phyloP scores from a whole-genome alignment of 2,797 vertebrate genomes.

The Pantherophis vulpinus region DNA sequence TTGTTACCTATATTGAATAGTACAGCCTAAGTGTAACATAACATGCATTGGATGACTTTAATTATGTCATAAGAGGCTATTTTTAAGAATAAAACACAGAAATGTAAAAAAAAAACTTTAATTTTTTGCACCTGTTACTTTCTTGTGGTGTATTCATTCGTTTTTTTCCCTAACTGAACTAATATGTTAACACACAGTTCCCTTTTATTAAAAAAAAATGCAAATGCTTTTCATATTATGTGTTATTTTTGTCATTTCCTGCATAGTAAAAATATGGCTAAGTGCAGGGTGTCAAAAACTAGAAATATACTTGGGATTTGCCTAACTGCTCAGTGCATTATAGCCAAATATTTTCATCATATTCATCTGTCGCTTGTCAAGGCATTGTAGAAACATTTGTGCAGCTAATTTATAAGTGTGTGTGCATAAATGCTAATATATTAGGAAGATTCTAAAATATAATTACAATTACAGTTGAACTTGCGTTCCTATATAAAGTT shows the following conservation, averaged over 20 bases:
- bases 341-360: constrained; percentile 49
- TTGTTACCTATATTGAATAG: background rate
- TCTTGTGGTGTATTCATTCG: background rate
- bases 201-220: constrained; percentile 1
- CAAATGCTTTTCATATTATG: constrained; percentile 4
- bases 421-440: constrained; percentile 40
- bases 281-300: constrained; percentile 26
- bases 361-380: constrained; percentile 28
- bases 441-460: background rate
- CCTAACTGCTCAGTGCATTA: constrained; percentile 33
- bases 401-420: constrained; percentile 45
- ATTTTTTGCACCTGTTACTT: background rate
- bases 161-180: constrained; percentile 24
- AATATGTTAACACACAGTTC: constrained; percentile 9
- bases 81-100: constrained; percentile 13
- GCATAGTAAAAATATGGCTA: constrained; percentile 20
- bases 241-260: constrained; percentile 41
- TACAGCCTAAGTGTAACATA: constrained; percentile 6
- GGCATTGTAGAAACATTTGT: constrained; percentile 48
- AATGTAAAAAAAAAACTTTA: background rate
- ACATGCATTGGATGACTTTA: constrained; percentile 2
- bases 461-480: background rate
- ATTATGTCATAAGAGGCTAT: background rate
- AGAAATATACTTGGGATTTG: constrained; percentile 45
- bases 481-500: background rate